Percentiles rank a stretch among this genome's conserved stretches.
Conservation (phyloP, 2,888 invertebrate genomes). For the Thecophora atra region DNA sequence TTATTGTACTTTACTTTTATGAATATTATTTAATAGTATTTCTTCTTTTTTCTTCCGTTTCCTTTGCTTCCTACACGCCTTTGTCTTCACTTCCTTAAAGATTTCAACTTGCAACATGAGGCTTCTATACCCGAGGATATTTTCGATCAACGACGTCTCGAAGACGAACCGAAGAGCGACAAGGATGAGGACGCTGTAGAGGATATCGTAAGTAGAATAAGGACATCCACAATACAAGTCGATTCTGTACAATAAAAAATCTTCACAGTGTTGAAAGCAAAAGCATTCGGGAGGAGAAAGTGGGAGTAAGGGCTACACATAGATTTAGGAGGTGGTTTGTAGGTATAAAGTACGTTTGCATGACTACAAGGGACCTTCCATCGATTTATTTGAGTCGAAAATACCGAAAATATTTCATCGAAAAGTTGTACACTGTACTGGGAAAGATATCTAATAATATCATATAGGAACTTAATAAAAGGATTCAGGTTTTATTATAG, state of each 20-base stretch:
- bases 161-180: constrained; percentile 42
- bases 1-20: neutral
- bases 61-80: constrained; percentile 28
- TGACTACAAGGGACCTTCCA: too few species aligned
- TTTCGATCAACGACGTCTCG: constrained; percentile 56
- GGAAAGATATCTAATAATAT: too few species aligned
- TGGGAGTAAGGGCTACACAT: too few species aligned
- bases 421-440: too few species aligned
- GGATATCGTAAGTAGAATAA: constrained; percentile 56
- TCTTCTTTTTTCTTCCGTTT: constrained; percentile 29
- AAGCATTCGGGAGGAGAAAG: neutral
- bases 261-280: neutral
- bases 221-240: neutral
- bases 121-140: constrained; percentile 61
- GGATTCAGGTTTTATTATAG: too few species aligned
- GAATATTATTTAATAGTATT: neutral
- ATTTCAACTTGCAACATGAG: constrained; percentile 61
- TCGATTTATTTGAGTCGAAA: too few species aligned
- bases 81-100: constrained; percentile 45
- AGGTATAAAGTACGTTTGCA: too few species aligned
- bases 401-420: too few species aligned
- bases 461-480: too few species aligned
- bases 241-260: neutral
- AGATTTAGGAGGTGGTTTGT: too few species aligned
- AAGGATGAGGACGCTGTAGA: constrained; percentile 45